Base-by-base conservation (phyloP, 2,888 invertebrate species). In the Troglohyphantes excavatus region DNA sequence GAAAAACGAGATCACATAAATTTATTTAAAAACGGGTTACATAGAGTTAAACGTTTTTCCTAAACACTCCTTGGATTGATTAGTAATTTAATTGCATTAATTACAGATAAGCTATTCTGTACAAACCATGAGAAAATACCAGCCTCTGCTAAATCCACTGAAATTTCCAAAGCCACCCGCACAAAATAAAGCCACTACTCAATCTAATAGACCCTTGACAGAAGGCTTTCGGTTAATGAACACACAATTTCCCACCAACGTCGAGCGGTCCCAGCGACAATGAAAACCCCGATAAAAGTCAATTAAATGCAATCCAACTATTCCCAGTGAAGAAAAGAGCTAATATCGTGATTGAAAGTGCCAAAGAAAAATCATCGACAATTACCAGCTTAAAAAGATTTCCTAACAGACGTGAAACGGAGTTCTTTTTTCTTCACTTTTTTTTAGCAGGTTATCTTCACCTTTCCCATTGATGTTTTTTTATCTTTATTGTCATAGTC, bases 281-380 rank as follows among this genome's bases (percentile, higher is more conserved):
- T 53, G n/a, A n/a, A n/a, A 53, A 53, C 53, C 53, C 53, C 53
- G 17, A 53, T 53, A 53, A 53, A 53, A 53, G 53, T 53, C 53
- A 53, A 53, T 53, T 53, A 53, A 53, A 53, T 53, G 2, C 53
- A 53, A 53, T 53, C 53, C 53, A n/a, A 53, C 53, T n/a, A 53
- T 53, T 53, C 17, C 53, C 53, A n/a, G 53, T n/a, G 53, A 53
- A 53, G 53, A 53, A 53, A 53, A 53, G 53, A n/a, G 53, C n/a
- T 53, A 53, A 53, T 53, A 53, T 53, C 53, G 53, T 17, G 53
- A 53, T 53, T 53, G 53, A 53, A 53, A 53, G 53, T 53, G 53
- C 53, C 53, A 53, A 53, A 53, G 53, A 53, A 53, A 53, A 53
- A 53, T 53, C 53, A 53, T 53, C 53, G 53, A n/a, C 53, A 53